These are phyloP conservation scores for Motacilla tschutschensis DNA, from an alignment of 2,113 vertebrate genomes.

Conservation along the genomic window DNA sequence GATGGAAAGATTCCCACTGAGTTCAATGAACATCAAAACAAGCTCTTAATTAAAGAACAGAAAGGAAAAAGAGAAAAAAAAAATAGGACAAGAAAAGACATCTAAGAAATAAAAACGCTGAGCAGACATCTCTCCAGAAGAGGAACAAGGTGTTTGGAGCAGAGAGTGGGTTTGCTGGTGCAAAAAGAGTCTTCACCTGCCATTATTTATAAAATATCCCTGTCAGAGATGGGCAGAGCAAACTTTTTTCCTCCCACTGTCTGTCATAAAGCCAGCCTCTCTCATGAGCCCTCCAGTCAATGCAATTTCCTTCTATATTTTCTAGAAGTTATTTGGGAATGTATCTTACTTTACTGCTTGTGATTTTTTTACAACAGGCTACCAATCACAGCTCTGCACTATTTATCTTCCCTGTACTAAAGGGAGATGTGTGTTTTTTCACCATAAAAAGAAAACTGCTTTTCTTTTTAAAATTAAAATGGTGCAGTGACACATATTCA, in stretches of 20 bases:
- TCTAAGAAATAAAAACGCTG: not conserved
- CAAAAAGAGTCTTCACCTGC: not conserved
- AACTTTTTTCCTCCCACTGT: not conserved
- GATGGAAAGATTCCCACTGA: conserved; percentile 39
- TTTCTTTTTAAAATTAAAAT: conserved; percentile 42
- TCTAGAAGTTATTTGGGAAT: not conserved
- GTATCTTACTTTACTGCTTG: not conserved
- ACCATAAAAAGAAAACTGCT: not conserved
- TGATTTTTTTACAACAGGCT: not conserved
- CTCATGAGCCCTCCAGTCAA: not conserved
- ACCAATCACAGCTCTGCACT: not conserved
- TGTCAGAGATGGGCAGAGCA: not conserved
- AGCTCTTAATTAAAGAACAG: conserved; percentile 26
- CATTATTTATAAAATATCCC: not conserved
- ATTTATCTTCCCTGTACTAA: not conserved
- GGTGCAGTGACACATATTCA: not conserved
- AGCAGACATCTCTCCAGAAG: not conserved
- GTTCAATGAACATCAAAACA: conserved; percentile 41
- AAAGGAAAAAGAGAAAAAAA: not conserved
- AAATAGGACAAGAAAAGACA: not conserved
- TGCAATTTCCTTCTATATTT: not conserved
- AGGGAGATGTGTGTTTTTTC: not conserved
- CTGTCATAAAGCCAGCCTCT: not conserved
- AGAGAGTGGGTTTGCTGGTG: not conserved
- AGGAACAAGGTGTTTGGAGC: not conserved